Conservation (phyloP, 2,888 invertebrate genomes). For the Dorcus parallelipipedus region DNA sequence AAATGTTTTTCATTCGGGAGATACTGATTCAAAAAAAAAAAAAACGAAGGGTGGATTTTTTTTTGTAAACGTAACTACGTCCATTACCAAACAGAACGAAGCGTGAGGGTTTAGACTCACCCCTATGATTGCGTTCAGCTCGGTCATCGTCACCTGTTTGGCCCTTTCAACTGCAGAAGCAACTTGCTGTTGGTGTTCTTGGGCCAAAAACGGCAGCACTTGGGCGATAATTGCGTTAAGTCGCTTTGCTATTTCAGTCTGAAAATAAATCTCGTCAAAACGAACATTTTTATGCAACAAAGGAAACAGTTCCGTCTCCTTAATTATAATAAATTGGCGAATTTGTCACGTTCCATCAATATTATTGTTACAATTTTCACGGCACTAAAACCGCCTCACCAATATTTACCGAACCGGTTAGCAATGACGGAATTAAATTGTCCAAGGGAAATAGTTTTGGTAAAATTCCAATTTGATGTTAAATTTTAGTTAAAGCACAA, state of each 20-base stretch:
- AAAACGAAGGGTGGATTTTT: not conserved
- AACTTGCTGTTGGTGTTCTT: conserved; percentile 90
- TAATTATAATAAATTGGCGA: too few relatives aligned
- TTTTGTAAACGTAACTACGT: not conserved
- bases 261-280: conserved; percentile 30
- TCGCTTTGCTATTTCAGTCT: conserved; percentile 95
- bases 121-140: conserved; percentile 90
- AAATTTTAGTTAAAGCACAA: too few relatives aligned
- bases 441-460: too few relatives aligned
- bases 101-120: conserved; percentile 56
- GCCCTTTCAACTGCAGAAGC: conserved; percentile 90
- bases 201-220: conserved; percentile 88
- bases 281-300: too few relatives aligned
- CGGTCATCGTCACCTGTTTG: conserved; percentile 93
- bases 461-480: too few relatives aligned
- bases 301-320: too few relatives aligned
- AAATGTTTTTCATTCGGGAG: conserved; percentile 1
- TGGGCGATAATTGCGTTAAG: conserved; percentile 91
- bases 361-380: too few relatives aligned
- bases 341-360: too few relatives aligned
- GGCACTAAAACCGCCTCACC: too few relatives aligned
- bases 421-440: too few relatives aligned
- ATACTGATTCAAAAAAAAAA: conserved; percentile 2
- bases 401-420: not conserved
- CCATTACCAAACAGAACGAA: not conserved